Base-by-base conservation (phyloP, 2,888 invertebrate genomes). In the Patella depressa region DNA sequence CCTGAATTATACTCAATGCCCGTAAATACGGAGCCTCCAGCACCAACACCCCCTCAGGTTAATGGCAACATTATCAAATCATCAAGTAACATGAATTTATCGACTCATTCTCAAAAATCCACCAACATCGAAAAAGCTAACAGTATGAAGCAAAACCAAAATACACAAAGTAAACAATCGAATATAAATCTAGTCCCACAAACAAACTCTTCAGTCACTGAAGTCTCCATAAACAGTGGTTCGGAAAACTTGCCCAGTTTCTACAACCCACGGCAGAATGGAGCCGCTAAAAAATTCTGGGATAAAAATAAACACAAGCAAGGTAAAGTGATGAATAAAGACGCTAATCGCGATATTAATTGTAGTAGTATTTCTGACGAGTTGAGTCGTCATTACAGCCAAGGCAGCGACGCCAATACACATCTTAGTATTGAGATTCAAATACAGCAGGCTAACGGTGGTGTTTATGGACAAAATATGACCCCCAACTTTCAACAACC, bases 201-300 rank as follows among this genome's bases (percentile, higher is more conserved):
- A 85, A 82, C 82, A 83, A 85, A 84, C 80, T 85, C 78, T 19
- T 82, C 84, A 14, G 54, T 79, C 45, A 83, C 83, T 7, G 85
- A 85, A 65, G 82, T 79, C 3, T 85, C 85, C 0, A 79, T 80
- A 7, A 83, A 81, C 29, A 78, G 79, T 45, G 73, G 55, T 29
- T 80, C 80, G 24, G 84, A 84, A 15, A 81, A 82, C 77, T 80
- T 78, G 74, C 84, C 87, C 81, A 93, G 96, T 88, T 98, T 97
- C 91, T 97, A 97, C 90, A 97, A 98, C 91, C 96, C 97, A 0
- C 96, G 96, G 90, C 98, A 98, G 92, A 97, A 96, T 91, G 97
- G 96, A 59, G 96, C 97, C 0, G 98, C 98, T 0, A 94, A 96
- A 82, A 96, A 96, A 89, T 98, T 97, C 90, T 98, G 98, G 92